These are phyloP conservation scores for Acholoe squamosa DNA, from an alignment of 2,888 invertebrate species.

Conservation along the genomic window DNA sequence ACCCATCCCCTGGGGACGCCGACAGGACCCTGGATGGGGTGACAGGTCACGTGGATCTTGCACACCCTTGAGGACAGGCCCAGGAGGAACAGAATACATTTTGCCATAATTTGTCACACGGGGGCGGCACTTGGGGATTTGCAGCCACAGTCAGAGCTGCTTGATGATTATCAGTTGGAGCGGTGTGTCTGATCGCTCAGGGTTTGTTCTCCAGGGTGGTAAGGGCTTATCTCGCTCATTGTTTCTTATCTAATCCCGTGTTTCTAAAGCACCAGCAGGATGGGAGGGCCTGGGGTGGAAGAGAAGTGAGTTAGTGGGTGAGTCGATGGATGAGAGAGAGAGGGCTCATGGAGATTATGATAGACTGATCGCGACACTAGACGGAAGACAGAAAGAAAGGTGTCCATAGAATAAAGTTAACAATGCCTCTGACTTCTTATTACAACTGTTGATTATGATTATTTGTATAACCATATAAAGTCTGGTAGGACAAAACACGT, in stretches of 20 bases:
- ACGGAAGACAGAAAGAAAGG: background rate
- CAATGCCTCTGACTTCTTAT: too few species aligned
- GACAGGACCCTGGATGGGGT: slow-evolving; percentile 16
- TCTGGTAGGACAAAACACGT: too few species aligned
- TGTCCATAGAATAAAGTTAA: too few species aligned
- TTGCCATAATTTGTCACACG: slow-evolving; percentile 10
- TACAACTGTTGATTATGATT: too few species aligned
- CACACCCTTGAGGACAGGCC: background rate
- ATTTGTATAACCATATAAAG: too few species aligned
- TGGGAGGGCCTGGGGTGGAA: too few species aligned
- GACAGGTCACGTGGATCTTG: slow-evolving; percentile 2
- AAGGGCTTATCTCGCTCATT: slow-evolving; percentile 16
- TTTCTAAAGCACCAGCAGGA: background rate
- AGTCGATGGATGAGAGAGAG: too few species aligned
- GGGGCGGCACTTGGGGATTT: background rate
- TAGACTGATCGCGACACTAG: background rate
- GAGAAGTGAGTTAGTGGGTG: too few species aligned
- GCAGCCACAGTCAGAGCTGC: background rate
- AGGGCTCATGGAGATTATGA: background rate
- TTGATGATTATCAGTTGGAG: background rate
- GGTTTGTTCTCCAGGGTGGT: slow-evolving; percentile 3
- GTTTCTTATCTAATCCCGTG: slow-evolving; percentile 5
- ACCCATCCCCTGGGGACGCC: background rate
- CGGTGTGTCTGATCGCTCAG: background rate
- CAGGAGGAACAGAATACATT: background rate